These are phyloP conservation scores for Virgularia gustaviana DNA, from an alignment of 92 coral and sea anemone genomes.

Conservation along the genomic window DNA sequence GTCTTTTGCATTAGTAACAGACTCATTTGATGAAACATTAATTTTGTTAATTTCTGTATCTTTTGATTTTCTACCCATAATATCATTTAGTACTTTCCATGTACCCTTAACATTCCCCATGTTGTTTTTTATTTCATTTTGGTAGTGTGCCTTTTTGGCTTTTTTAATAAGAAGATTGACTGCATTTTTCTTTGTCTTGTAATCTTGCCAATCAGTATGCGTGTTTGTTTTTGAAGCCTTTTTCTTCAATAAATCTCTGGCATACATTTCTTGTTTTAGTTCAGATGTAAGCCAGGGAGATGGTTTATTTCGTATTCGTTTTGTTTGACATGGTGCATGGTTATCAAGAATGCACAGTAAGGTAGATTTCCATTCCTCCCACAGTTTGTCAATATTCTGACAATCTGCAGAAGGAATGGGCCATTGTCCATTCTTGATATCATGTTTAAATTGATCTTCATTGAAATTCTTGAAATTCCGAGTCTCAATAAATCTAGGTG, in stretches of 20 bases:
- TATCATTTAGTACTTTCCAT: slow-evolving; percentile 36
- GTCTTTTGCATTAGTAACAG: slow-evolving; percentile 24
- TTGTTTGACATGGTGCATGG: slow-evolving; percentile 31
- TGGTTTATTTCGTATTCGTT: slow-evolving; percentile 28
- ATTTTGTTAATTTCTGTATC: slow-evolving; percentile 17
- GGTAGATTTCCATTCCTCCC: slow-evolving; percentile 15
- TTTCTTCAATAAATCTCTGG: slow-evolving; percentile 40
- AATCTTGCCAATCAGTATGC: slow-evolving; percentile 27
- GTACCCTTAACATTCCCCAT: slow-evolving; percentile 33
- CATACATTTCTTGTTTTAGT: slow-evolving; percentile 19
- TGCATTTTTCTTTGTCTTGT: slow-evolving; percentile 16
- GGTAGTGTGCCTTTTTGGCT: slow-evolving; percentile 26
- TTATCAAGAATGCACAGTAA: slow-evolving; percentile 17
- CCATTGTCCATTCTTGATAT: slow-evolving; percentile 36
- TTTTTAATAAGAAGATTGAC: slow-evolving; percentile 20
- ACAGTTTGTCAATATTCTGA: too few relatives aligned
- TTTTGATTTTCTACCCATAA: slow-evolving; percentile 28
- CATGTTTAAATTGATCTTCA: slow-evolving; percentile 1
- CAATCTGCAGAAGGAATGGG: background rate
- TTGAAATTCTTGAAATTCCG: slow-evolving; percentile 35
- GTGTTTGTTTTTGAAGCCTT: slow-evolving; percentile 26
- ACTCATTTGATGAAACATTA: slow-evolving; percentile 9
- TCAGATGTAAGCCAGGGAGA: slow-evolving; percentile 28
- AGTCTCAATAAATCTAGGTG: slow-evolving; percentile 47
- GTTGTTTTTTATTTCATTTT: slow-evolving; percentile 22